Evolutionary conservation across 2,113 vertebrate species (phyloP).

Genomic region (Holacanthus passer): DNA sequence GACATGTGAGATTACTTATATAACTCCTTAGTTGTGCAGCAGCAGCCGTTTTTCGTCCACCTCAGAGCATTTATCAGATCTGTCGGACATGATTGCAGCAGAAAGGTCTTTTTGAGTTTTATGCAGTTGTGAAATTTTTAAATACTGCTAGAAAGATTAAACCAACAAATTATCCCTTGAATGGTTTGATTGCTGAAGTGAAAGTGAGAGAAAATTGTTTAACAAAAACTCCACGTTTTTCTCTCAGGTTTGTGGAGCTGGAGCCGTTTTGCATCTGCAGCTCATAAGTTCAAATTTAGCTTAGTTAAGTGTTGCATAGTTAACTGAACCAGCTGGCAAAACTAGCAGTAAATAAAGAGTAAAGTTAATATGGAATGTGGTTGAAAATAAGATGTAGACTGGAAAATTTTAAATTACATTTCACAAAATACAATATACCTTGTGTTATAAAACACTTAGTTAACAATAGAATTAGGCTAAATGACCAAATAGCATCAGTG

Average conservation of each 20-base stretch:
- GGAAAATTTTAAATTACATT: no score
- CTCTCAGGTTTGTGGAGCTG: background rate
- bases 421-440: no score
- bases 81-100: conserved; percentile 18
- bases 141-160: conserved; percentile 29
- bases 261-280: background rate
- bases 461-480: background rate
- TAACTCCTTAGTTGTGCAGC: conserved; percentile 34
- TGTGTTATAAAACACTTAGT: no score
- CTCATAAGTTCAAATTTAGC: background rate
- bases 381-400: no score
- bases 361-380: no score
- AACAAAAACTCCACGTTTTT: background rate
- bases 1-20: conserved; percentile 44
- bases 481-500: background rate
- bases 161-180: conserved; percentile 30
- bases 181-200: background rate
- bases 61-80: conserved; percentile 43
- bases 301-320: background rate
- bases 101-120: conserved; percentile 5
- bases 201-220: conserved; percentile 21
- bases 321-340: background rate
- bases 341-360: background rate
- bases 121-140: conserved; percentile 3
- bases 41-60: conserved; percentile 28